Percentiles rank a stretch among this genome's conserved stretches.
Evolutionary conservation across 2,113 vertebrate genomes (phyloP).

Genomic region (Bagarius yarrelli): DNA sequence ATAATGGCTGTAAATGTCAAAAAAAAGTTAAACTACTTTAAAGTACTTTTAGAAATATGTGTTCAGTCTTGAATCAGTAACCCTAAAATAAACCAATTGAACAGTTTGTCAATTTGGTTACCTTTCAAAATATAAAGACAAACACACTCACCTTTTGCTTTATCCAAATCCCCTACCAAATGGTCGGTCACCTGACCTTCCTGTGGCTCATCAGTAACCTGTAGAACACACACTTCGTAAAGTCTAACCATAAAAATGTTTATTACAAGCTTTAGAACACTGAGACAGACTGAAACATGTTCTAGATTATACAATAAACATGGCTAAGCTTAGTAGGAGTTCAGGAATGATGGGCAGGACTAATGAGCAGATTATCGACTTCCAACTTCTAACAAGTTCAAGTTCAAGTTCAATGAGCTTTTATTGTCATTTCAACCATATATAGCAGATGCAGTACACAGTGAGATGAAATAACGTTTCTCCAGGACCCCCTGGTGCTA

Average conservation of each 20-base stretch:
- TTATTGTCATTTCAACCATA: too few relatives aligned
- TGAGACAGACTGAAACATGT: not conserved
- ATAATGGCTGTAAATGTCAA: too few relatives aligned
- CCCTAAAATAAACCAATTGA: not conserved
- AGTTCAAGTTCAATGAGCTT: too few relatives aligned
- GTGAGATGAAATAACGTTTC: too few relatives aligned
- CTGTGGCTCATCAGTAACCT: constrained; percentile 57
- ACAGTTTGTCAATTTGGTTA: constrained; percentile 11
- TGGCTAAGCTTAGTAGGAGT: not conserved
- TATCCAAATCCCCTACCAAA: constrained; percentile 50
- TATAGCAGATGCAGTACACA: too few relatives aligned
- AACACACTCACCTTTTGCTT: constrained; percentile 60
- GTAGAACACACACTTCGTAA: constrained; percentile 32
- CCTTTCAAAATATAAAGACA: constrained; percentile 10
- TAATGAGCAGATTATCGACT: constrained; percentile 60
- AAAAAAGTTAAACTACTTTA: not conserved
- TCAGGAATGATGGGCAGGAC: constrained; percentile 36
- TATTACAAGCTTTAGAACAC: not conserved
- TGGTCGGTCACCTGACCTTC: constrained; percentile 39
- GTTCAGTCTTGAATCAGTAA: not conserved
- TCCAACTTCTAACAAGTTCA: too few relatives aligned
- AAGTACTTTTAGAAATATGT: not conserved
- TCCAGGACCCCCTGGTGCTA: too few relatives aligned
- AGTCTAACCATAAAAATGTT: not conserved
- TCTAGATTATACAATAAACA: not conserved